phyloP scores from a whole-genome alignment of 2,113 vertebrate species.

The Noturus placidus region DNA sequence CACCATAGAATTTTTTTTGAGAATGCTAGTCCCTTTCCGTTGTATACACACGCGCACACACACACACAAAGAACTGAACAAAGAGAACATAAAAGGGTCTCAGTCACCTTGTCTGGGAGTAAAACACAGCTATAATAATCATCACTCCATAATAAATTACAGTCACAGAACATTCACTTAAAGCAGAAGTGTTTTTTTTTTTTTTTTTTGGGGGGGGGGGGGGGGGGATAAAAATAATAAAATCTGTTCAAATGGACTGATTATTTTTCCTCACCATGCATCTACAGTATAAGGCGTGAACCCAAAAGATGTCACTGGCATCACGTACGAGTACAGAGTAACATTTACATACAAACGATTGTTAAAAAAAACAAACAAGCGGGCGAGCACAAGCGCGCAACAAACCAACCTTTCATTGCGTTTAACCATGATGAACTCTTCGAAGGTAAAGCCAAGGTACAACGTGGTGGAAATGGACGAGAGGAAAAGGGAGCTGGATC shows the following conservation, averaged over 20 bases:
- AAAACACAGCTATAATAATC: constrained; percentile 58
- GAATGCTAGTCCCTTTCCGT: not conserved
- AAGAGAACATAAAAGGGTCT: constrained; percentile 1
- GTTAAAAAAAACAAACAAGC: constrained; percentile 52
- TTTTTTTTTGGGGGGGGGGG: constrained; percentile 13
- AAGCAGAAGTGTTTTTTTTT: constrained; percentile 60
- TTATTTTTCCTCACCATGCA: constrained; percentile 66
- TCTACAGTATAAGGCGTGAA: constrained; percentile 70
- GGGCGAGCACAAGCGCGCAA: constrained; percentile 17
- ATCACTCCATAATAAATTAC: constrained; percentile 74
- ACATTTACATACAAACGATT: constrained; percentile 69
- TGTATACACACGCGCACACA: not conserved
- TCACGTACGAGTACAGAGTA: constrained; percentile 65
- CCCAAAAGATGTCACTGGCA: constrained; percentile 71
- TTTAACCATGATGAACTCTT: constrained; percentile 43
- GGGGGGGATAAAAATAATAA: not conserved
- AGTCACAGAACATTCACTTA: constrained; percentile 71
- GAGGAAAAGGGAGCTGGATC: constrained; percentile 58
- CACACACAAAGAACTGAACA: constrained; percentile 49
- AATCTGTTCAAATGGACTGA: constrained; percentile 61
- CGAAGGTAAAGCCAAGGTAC: constrained; percentile 45
- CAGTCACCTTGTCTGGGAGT: constrained; percentile 55
- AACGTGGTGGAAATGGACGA: constrained; percentile 62
- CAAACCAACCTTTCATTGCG: constrained; percentile 37
- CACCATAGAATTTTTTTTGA: not conserved